Evolutionary conservation across 2,113 vertebrate species (phyloP), one percentile per base, ranked within the genome.

Genomic region (Tringa solitaria): DNA sequence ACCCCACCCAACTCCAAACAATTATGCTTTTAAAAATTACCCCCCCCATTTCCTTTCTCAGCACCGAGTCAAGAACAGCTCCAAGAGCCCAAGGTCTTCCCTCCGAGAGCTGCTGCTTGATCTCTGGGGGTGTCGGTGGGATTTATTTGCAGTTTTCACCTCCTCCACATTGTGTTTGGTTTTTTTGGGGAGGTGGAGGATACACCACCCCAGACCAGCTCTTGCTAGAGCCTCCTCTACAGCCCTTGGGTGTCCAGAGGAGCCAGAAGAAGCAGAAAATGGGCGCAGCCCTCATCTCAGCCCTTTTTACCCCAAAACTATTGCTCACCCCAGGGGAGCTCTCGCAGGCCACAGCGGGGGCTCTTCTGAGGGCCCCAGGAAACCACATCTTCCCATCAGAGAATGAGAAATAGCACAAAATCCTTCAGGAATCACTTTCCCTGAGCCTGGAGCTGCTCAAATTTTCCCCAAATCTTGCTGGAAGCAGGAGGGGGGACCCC

Each of bases 331-430:
- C 61, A 20, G 26, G n/a, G 30, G 35, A 17, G 28, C 22, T 72
- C 56, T 70, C 72, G 3, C 30, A 23, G 24, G 16, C 18, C 43
- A 12, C 35, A 7, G 4, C 4, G 53, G 41, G 64, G 30, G 41
- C 35, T 61, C 4, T 35, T 59, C 24, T 18, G 12, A 16, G 35
- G 21, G 3, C 28, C 51, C 11, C 12, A 9, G 12, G 4, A 8
- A 56, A 35, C 14, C 16, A 18, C 35, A 6, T 43, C 5, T 56
- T 10, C 20, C 4, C 10, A 0, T 4, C 2, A 1, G 39, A 43
- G 8, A 80, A 72, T 0, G 9, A 70, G 41, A 12, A 28, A 22
- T 1, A 48, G 14, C 39, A 69, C 14, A 5, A 53, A 80, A 87
- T 0, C 23, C n/a, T 64, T 30, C 43, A 24, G 59, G 19, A 87